Evolutionary conservation across 2,888 invertebrate species (phyloP).

Genomic region (Masnerella sp.): DNA sequence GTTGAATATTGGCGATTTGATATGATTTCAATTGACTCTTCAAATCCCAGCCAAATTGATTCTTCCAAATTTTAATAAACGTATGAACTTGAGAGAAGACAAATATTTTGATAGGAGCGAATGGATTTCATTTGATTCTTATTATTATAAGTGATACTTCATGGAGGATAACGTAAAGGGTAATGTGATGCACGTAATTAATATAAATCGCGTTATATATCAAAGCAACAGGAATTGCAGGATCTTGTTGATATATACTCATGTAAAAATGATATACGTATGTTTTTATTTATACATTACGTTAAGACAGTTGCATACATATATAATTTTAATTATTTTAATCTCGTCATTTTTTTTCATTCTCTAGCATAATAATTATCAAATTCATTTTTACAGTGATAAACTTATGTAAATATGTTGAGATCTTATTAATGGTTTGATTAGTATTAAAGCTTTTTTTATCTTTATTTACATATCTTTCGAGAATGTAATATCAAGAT

Average conservation of each 20-base stretch:
- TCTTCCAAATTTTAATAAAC: too few species aligned
- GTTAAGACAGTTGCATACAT: not conserved
- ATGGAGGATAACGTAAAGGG: slow-evolving; percentile 14
- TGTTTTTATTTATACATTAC: slow-evolving; percentile 11
- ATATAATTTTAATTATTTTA: not conserved
- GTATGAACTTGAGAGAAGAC: too few species aligned
- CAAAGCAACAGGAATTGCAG: slow-evolving; percentile 26
- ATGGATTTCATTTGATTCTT: not conserved
- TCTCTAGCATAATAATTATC: too few species aligned
- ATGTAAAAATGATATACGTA: slow-evolving; percentile 15
- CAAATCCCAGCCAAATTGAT: too few species aligned
- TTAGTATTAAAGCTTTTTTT: not conserved
- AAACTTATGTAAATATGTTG: too few species aligned
- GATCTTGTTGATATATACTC: slow-evolving; percentile 26
- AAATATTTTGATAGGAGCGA: not conserved
- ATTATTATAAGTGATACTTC: slow-evolving; percentile 6
- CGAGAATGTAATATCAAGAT: not conserved
- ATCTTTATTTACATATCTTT: not conserved
- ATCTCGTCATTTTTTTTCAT: not conserved
- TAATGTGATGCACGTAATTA: slow-evolving; percentile 30
- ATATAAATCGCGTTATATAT: slow-evolving; percentile 23
- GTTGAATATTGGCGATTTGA: too few species aligned
- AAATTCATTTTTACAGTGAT: too few species aligned
- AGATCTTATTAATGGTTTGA: too few species aligned
- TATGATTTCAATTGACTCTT: too few species aligned